Evolutionary conservation across 2,888 invertebrate species (phyloP).

Genomic region (Andrena chrysosceles): DNA sequence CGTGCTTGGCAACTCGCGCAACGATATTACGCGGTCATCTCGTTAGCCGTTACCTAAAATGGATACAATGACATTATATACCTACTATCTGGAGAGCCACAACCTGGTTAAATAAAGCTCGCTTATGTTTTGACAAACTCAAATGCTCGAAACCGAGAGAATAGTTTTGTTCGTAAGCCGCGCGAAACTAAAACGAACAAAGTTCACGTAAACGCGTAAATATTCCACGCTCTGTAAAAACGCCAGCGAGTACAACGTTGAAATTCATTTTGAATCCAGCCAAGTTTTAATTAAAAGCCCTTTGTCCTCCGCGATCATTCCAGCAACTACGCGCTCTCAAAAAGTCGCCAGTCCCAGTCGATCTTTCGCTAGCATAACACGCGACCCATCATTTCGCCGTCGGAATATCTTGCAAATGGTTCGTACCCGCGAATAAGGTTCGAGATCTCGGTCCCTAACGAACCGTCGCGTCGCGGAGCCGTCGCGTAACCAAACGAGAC

Average conservation of each 20-base stretch:
- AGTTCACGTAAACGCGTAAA: background rate
- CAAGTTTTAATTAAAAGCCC: slow-evolving; percentile 17
- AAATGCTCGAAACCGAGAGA: slow-evolving; percentile 37
- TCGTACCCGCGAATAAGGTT: background rate
- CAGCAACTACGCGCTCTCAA: background rate
- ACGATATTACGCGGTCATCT: slow-evolving; percentile 51
- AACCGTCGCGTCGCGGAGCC: background rate
- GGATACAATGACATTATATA: slow-evolving; percentile 59
- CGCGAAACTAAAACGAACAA: slow-evolving; percentile 24
- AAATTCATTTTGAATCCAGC: slow-evolving; percentile 15
- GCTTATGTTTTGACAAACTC: slow-evolving; percentile 48
- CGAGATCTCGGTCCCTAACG: background rate
- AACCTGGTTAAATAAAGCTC: slow-evolving; percentile 49
- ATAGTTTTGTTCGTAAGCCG: background rate
- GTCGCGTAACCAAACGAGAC: background rate
- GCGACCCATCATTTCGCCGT: background rate
- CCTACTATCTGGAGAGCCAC: slow-evolving; percentile 49
- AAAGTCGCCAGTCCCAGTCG: background rate
- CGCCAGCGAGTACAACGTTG: background rate
- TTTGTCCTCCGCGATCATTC: background rate
- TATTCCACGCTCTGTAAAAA: background rate
- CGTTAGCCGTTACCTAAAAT: slow-evolving; percentile 52
- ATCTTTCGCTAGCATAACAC: background rate
- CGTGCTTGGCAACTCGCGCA: slow-evolving; percentile 35
- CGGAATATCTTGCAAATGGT: background rate